phyloP scores from a whole-genome alignment of 2,888 invertebrate genomes.

The Cantharis rustica region DNA sequence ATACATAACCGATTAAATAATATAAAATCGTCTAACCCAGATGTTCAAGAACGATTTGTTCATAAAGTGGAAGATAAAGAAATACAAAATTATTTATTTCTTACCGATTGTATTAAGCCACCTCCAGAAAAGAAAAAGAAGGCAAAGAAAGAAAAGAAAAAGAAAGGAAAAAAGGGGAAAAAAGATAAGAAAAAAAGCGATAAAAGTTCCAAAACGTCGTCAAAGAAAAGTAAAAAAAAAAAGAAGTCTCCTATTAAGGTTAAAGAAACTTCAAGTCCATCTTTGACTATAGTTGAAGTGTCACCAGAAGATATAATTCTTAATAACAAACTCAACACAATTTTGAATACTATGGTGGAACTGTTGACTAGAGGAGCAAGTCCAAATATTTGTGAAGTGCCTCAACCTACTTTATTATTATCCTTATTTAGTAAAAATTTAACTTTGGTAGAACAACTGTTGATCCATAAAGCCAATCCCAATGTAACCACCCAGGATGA shows the following conservation, averaged over 20 bases:
- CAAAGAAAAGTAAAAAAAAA: neutral
- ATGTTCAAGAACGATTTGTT: neutral
- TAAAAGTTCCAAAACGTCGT: neutral
- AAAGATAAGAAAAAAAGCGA: slow-evolving; percentile 6
- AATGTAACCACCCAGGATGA: slow-evolving; percentile 39
- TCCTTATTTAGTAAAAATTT: slow-evolving; percentile 46
- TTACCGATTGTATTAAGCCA: slow-evolving; percentile 21
- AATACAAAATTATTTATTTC: slow-evolving; percentile 26
- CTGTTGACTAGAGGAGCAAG: slow-evolving; percentile 48
- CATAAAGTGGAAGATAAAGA: neutral
- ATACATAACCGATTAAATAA: neutral
- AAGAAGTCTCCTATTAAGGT: neutral
- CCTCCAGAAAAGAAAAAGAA: slow-evolving; percentile 7
- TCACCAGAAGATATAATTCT: slow-evolving; percentile 1
- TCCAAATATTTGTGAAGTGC: slow-evolving; percentile 47
- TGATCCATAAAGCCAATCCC: slow-evolving; percentile 42
- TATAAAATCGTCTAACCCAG: neutral
- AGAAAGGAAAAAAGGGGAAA: neutral
- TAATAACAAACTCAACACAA: slow-evolving; percentile 23
- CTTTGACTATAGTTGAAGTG: neutral
- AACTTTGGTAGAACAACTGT: slow-evolving; percentile 40
- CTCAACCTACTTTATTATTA: slow-evolving; percentile 47
- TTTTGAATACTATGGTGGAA: slow-evolving; percentile 41
- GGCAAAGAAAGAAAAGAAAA: slow-evolving; percentile 5
- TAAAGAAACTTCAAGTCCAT: neutral